Percentiles rank a stretch among this genome's conserved stretches.
Conservation (phyloP, 1,140 invertebrate genomes). For the Zophobas atratus region DNA sequence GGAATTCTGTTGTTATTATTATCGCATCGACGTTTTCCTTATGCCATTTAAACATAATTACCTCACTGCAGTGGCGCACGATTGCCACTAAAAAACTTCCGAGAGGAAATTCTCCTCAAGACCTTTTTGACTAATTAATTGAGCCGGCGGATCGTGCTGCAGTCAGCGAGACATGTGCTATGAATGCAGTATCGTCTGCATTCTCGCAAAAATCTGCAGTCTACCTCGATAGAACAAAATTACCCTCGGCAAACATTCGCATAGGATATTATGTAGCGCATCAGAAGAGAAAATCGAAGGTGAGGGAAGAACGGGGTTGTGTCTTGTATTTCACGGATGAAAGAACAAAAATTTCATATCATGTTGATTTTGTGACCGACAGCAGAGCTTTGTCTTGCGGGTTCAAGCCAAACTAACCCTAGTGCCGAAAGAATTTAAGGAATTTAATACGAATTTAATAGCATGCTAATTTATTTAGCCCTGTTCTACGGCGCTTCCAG, state of each 20-base stretch:
- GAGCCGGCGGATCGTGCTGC: slow-evolving; percentile 15
- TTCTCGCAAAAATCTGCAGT: slow-evolving; percentile 6
- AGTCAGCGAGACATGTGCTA: slow-evolving; percentile 5
- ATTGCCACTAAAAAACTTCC: slow-evolving; percentile 4
- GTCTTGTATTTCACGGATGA: slow-evolving; percentile 59
- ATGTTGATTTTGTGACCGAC: slow-evolving; percentile 59
- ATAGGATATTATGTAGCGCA: slow-evolving; percentile 36
- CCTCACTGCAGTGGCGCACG: slow-evolving; percentile 2
- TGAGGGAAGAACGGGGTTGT: slow-evolving; percentile 35
- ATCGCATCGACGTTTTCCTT: slow-evolving; percentile 33
- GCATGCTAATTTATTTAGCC: slow-evolving; percentile 53
- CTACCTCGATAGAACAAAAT: slow-evolving; percentile 24
- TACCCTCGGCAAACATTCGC: slow-evolving; percentile 34
- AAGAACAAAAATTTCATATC: slow-evolving; percentile 60
- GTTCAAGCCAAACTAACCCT: slow-evolving; percentile 51
- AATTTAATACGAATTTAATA: slow-evolving; percentile 52
- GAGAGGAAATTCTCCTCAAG: slow-evolving; percentile 11
- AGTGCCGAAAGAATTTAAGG: slow-evolving; percentile 50
- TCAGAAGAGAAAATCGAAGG: slow-evolving; percentile 41
- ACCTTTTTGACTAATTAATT: slow-evolving; percentile 31
- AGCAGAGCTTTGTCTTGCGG: slow-evolving; percentile 55
- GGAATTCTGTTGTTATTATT: slow-evolving; percentile 40
- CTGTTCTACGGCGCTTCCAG: slow-evolving; percentile 13
- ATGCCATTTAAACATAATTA: slow-evolving; percentile 23
- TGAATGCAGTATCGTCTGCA: slow-evolving; percentile 15